Percentiles rank a stretch among this genome's conserved stretches.
Evolutionary conservation across 1,140 invertebrate genomes (phyloP).

Genomic region (Zelostemma sp.): DNA sequence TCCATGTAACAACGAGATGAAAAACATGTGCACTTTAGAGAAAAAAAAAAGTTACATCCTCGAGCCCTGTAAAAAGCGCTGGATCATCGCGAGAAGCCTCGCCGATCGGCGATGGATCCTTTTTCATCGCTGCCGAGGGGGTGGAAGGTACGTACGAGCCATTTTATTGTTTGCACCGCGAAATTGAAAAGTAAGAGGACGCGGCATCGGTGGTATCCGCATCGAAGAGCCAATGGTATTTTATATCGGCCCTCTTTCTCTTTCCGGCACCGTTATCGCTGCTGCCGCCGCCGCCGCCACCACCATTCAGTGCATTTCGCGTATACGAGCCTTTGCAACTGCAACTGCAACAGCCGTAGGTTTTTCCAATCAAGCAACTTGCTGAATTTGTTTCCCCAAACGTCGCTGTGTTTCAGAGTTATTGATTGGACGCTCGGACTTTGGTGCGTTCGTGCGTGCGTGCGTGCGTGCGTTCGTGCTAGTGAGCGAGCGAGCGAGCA

Average conservation of each 20-base stretch:
- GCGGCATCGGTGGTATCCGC: neutral
- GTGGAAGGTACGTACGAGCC: constrained; percentile 7
- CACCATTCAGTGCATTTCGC: constrained; percentile 31
- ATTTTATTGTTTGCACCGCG: constrained; percentile 46
- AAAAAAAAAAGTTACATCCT: constrained; percentile 8
- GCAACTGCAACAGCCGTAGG: constrained; percentile 25
- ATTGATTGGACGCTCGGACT: constrained; percentile 63
- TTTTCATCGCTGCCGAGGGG: constrained; percentile 10
- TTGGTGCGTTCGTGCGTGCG: constrained; percentile 2
- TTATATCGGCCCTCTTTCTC: constrained; percentile 13
- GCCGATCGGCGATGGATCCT: constrained; percentile 1
- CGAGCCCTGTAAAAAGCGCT: constrained; percentile 26
- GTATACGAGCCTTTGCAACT: constrained; percentile 29
- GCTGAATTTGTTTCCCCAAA: constrained; percentile 70
- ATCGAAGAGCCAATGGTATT: constrained; percentile 3
- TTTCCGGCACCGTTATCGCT: constrained; percentile 13
- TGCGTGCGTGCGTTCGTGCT: constrained; percentile 17
- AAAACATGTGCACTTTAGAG: constrained; percentile 16
- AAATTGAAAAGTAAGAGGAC: constrained; percentile 60
- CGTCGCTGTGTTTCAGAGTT: constrained; percentile 67
- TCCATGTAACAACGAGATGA: constrained; percentile 3
- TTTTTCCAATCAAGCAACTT: constrained; percentile 71
- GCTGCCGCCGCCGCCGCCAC: constrained; percentile 26
- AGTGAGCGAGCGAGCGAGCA: constrained; percentile 15
- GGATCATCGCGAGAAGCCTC: constrained; percentile 26